A percentile compares a stretch with the other conserved stretches of the same genome.
These are phyloP conservation scores for Elysia chlorotica DNA, from an alignment of 1,140 invertebrate genomes.

Conservation along the genomic window DNA sequence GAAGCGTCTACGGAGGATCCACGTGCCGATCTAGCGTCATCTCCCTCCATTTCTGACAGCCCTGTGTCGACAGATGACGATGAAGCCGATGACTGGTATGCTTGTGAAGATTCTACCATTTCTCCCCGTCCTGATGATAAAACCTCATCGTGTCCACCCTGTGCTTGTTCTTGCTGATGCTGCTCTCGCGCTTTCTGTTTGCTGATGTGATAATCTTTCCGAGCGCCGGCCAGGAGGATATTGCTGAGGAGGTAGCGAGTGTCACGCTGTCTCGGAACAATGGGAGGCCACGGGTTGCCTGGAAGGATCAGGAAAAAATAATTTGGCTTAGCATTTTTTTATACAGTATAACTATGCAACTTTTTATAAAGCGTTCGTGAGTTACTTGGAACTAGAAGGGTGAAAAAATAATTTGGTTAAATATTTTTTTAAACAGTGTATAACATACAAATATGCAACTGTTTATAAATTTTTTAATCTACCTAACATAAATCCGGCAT, in stretches of 20 bases:
- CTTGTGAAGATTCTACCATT: no score
- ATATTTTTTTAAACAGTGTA: not conserved
- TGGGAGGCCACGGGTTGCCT: slow-evolving; percentile 18
- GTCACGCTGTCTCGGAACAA: slow-evolving; percentile 2
- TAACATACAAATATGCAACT: no score
- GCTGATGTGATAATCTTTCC: slow-evolving; percentile 16
- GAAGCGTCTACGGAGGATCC: no score
- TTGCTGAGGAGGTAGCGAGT: not conserved
- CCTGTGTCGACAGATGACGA: no score
- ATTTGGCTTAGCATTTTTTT: not conserved
- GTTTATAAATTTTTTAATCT: not conserved
- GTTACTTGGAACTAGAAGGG: not conserved
- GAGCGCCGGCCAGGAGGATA: slow-evolving; percentile 4
- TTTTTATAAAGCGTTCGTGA: not conserved
- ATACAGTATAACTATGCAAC: not conserved
- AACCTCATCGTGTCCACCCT: no score
- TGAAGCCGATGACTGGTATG: no score
- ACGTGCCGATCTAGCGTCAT: no score
- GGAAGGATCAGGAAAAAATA: not conserved
- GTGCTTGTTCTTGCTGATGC: no score
- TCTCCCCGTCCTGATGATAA: no score
- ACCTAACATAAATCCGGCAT: not conserved
- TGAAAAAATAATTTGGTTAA: not conserved
- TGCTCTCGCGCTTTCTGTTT: no score
- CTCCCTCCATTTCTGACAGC: no score